A percentile compares a stretch with the other conserved stretches of the same genome.
These are phyloP conservation scores for Zaprionus lineosus DNA, from an alignment of 2,888 invertebrate species.

Conservation along the genomic window DNA sequence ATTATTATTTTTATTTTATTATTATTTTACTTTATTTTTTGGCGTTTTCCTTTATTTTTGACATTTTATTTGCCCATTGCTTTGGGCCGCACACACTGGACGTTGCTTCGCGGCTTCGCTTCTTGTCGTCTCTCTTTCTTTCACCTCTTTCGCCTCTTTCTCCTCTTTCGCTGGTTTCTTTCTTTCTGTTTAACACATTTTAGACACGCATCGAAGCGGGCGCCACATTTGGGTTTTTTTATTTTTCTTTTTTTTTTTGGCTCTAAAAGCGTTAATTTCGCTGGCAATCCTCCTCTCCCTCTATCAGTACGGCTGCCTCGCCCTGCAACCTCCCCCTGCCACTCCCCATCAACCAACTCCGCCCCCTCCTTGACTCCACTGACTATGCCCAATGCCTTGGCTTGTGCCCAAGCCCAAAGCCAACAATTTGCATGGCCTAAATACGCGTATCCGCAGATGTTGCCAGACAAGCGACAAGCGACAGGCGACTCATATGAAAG, in stretches of 20 bases:
- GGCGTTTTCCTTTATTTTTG: conserved; percentile 2
- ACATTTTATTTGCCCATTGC: too few species aligned
- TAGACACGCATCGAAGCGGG: conserved; percentile 40
- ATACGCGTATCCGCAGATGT: conserved; percentile 40
- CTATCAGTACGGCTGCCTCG: too few species aligned
- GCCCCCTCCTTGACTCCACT: background rate
- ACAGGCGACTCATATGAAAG: conserved; percentile 21
- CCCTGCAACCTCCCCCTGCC: background rate
- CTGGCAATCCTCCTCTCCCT: background rate
- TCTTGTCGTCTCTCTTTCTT: background rate
- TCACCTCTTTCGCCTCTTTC: conserved; percentile 17
- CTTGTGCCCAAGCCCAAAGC: conserved; percentile 14
- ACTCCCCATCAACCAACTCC: background rate
- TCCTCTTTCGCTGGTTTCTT: conserved; percentile 21
- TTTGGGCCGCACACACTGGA: too few species aligned
- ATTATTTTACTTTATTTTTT: too few species aligned
- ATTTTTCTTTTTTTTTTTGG: too few species aligned
- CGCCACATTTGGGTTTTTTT: conserved; percentile 16
- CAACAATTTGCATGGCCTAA: conserved; percentile 35
- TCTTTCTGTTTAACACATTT: conserved; percentile 69
- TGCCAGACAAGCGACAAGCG: conserved; percentile 14
- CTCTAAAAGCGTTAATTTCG: conserved; percentile 42
- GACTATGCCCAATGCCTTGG: background rate
- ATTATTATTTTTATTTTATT: too few species aligned
- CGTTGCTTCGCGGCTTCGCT: too few species aligned